Evolutionary conservation across 2,797 vertebrate genomes (phyloP).

Genomic region (Xiphorhynchus erythropygius): DNA sequence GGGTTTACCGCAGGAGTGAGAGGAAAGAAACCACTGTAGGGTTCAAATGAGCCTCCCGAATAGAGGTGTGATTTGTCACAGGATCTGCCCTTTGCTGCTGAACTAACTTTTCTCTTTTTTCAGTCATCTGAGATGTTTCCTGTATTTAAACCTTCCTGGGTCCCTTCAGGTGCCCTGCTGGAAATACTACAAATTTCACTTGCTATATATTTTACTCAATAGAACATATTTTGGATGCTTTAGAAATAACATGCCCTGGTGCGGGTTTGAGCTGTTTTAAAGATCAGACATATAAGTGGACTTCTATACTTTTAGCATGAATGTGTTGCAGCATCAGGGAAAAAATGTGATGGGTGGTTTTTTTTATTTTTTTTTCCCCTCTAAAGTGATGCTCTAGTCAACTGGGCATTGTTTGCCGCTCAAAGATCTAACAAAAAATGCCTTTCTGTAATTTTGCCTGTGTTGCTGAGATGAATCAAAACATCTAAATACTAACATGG

Average conservation of each 20-base stretch:
- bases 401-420: neutral
- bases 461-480: neutral
- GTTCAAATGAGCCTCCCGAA: neutral
- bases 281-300: neutral
- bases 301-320: neutral
- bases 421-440: neutral
- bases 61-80: constrained; percentile 12
- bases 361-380: too few species aligned
- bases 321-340: neutral
- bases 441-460: neutral
- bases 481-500: neutral
- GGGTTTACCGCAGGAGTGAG: neutral
- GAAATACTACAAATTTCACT: neutral
- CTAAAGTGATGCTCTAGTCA: neutral
- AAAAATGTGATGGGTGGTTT: neutral
- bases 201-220: neutral
- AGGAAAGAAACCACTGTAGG: neutral
- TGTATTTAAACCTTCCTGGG: neutral
- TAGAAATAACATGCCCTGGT: neutral
- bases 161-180: neutral
- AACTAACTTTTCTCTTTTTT: neutral
- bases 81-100: neutral
- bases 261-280: neutral
- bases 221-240: neutral
- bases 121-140: neutral